Evolutionary conservation across 1,140 invertebrate species (phyloP).

Genomic region (Drosophila lacertosa): DNA sequence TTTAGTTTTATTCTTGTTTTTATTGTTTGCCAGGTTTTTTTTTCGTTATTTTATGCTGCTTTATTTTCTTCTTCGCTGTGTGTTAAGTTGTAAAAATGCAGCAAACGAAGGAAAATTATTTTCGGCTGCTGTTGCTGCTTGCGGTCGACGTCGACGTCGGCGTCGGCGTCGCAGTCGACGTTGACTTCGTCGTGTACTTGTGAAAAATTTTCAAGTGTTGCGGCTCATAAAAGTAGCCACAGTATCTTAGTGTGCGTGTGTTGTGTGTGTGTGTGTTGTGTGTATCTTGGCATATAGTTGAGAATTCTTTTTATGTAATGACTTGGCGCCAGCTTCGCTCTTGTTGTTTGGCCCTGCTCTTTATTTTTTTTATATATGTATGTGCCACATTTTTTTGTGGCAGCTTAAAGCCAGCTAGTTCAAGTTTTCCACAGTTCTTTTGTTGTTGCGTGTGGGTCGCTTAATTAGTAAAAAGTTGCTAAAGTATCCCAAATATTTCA

Average conservation of each 20-base stretch:
- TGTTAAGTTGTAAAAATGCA: conserved; percentile 62
- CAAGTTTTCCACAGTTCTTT: conserved; percentile 33
- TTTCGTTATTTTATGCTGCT: conserved; percentile 36
- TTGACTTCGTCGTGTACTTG: conserved; percentile 43
- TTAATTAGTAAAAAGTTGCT: conserved; percentile 60
- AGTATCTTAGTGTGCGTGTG: conserved; percentile 30
- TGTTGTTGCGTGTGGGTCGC: conserved; percentile 36
- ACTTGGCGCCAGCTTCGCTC: conserved; percentile 49
- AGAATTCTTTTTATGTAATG: conserved; percentile 54
- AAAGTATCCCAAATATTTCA: conserved; percentile 62
- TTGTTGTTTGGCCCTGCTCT: conserved; percentile 25
- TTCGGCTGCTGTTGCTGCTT: conserved; percentile 29
- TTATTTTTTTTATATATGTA: conserved; percentile 18
- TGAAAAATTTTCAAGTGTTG: conserved; percentile 61
- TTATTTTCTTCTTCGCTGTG: conserved; percentile 20
- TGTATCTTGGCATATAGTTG: conserved; percentile 57
- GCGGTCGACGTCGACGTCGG: conserved; percentile 13
- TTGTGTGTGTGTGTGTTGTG: conserved; percentile 30
- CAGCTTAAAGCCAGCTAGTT: conserved; percentile 41
- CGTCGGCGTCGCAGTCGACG: not conserved
- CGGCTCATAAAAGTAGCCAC: conserved; percentile 51
- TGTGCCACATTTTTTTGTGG: conserved; percentile 29
- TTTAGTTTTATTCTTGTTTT: conserved; percentile 43
- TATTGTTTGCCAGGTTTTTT: conserved; percentile 41
- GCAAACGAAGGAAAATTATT: conserved; percentile 52